A percentile compares a stretch with the other conserved stretches of the same genome.
Evolutionary conservation across 1,140 invertebrate genomes (phyloP).

Genomic region (Macrobrachium rosenbergii): DNA sequence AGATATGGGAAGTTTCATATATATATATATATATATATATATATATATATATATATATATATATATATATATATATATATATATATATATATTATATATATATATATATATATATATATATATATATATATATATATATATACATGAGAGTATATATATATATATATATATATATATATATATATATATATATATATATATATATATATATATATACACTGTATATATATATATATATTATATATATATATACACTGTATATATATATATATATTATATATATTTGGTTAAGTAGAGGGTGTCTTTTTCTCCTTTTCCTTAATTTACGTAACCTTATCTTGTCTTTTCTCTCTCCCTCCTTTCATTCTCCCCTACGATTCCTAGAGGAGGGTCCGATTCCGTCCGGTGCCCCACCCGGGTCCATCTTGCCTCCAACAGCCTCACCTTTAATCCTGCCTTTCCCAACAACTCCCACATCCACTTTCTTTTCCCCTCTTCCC

Average conservation of each 20-base stretch:
- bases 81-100: background rate
- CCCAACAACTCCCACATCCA: background rate
- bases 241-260: background rate
- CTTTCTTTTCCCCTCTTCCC: background rate
- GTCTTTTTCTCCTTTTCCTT: background rate
- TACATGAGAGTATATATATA: background rate
- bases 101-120: slow-evolving; percentile 22
- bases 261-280: background rate
- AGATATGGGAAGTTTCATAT: no score
- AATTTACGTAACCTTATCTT: background rate
- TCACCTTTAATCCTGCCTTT: background rate
- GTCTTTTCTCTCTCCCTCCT: background rate
- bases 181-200: slow-evolving; percentile 17
- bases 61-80: background rate
- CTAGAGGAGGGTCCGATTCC: no score
- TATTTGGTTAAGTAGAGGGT: background rate
- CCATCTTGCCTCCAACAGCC: background rate
- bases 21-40: slow-evolving; percentile 9
- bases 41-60: slow-evolving; percentile 10
- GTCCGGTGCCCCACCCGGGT: background rate
- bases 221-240: slow-evolving; percentile 18
- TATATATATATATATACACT: slow-evolving; percentile 1
- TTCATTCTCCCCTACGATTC: background rate
- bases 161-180: slow-evolving; percentile 8
- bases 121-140: slow-evolving; percentile 16